Base-by-base conservation (phyloP, 1,140 invertebrate genomes). In the Panagrolaimus sp. region DNA sequence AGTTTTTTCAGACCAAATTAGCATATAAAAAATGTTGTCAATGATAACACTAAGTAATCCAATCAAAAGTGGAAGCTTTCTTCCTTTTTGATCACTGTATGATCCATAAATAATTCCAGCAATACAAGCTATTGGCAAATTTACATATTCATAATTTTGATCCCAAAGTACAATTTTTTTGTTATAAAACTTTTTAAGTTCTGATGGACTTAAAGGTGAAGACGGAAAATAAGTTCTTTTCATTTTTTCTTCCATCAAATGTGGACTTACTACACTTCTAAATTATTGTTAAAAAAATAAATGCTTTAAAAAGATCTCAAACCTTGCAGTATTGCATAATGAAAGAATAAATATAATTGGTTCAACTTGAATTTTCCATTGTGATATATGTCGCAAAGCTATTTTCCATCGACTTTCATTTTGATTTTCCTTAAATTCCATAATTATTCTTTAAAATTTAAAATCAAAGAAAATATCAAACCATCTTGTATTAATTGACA, bases 111-210 rank as follows among this genome's bases (percentile, higher is more conserved):
- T 21, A 52, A 43, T 7, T 66, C 15, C 21, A 17, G 45, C 12
- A 43, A 71, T 32, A n/a, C 68, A 71, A 21, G 70, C 70, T n/a
- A 71, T 43, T 17, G 70, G 70, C 2, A 71, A 24, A 46, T 71
- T 71, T 12, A 71, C 69, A 26, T 72, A 72, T 15, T 43, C 26
- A 45, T 71, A 71, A 26, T 71, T 72, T 46, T 71, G 70, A 71
- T 71, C 70, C 70, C 70, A 71, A 0, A 45, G 5, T 24, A 71
- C 58, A 71, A 71, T 71, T 26, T 72, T 32, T 32, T 62, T 62
- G 43, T 71, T 71, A 43, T 70, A 71, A 26, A 48, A 71, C 32
- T 71, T 71, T 21, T 71, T 66, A 21, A 55, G 28, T n/a, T 62
- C 69, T n/a, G 68, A 43, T 44, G 67, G 45, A 38, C 15, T 14